phyloP scores from a whole-genome alignment of 2,113 vertebrate species.

The Aphyosemion australe region DNA sequence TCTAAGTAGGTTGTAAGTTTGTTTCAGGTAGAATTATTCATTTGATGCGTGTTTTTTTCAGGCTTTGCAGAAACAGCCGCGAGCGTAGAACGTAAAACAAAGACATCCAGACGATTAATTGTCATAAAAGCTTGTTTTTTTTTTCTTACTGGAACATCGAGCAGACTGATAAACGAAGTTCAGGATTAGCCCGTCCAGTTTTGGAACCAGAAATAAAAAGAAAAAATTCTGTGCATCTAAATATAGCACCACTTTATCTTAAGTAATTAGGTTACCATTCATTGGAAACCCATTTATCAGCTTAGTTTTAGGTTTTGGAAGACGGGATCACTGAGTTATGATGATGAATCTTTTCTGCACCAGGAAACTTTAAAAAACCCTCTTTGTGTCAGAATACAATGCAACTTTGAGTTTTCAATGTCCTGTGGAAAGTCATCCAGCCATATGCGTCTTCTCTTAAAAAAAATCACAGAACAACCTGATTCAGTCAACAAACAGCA shows the following conservation, averaged over 20 bases:
- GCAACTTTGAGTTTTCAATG: conserved; percentile 53
- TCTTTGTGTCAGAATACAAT: conserved; percentile 29
- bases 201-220: background rate
- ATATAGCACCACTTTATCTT: conserved; percentile 8
- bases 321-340: conserved; percentile 42
- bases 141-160: background rate
- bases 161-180: conserved; percentile 1
- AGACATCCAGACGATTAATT: background rate
- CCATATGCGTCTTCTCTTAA: conserved; percentile 66
- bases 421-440: conserved; percentile 71
- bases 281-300: conserved; percentile 44
- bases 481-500: conserved; percentile 70
- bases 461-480: conserved; percentile 67
- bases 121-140: background rate
- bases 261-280: conserved; percentile 35
- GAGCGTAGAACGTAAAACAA: background rate
- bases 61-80: background rate
- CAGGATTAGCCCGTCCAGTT: background rate
- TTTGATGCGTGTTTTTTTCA: background rate
- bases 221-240: background rate
- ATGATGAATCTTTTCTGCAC: conserved; percentile 22
- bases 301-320: conserved; percentile 33
- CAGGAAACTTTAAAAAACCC: background rate
- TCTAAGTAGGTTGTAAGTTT: background rate
- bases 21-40: background rate